Evolutionary conservation across 2,888 invertebrate species (phyloP).

Genomic region (Colletes collaris): DNA sequence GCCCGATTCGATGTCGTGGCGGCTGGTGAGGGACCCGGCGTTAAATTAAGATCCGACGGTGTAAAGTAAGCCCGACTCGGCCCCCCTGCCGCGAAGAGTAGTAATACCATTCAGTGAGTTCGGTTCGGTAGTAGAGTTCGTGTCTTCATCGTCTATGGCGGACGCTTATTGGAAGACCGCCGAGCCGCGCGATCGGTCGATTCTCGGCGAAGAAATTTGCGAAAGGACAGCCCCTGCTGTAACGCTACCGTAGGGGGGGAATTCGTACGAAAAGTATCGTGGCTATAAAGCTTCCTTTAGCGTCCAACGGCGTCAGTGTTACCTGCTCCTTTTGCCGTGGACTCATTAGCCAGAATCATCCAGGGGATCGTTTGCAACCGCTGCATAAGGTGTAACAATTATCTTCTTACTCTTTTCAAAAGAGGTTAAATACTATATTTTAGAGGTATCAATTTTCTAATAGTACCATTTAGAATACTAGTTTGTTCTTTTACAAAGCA

Average conservation of each 20-base stretch:
- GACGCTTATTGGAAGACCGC: neutral
- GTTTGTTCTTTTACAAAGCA: too few species aligned
- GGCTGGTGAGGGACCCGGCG: constrained; percentile 39
- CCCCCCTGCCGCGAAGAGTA: constrained; percentile 69
- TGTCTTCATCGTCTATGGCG: constrained; percentile 67
- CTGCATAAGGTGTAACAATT: constrained; percentile 4
- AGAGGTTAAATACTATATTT: too few species aligned
- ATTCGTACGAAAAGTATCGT: constrained; percentile 25
- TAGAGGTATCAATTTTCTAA: too few species aligned
- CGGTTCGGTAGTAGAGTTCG: constrained; percentile 69
- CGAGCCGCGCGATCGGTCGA: constrained; percentile 30
- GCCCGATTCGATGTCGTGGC: constrained; percentile 45
- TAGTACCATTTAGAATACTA: too few species aligned
- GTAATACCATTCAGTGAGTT: constrained; percentile 70
- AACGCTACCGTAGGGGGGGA: neutral
- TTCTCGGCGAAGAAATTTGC: constrained; percentile 23
- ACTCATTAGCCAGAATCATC: constrained; percentile 36
- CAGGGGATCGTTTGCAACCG: constrained; percentile 24
- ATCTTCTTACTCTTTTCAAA: too few species aligned
- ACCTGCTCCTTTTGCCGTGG: constrained; percentile 14
- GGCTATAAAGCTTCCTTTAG: constrained; percentile 25
- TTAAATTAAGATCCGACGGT: constrained; percentile 74
- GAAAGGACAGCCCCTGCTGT: constrained; percentile 5
- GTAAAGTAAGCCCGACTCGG: constrained; percentile 69
- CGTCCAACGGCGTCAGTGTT: constrained; percentile 3